These are phyloP conservation scores for Pituophis catenifer DNA, from an alignment of 2,113 vertebrate species.

Conservation along the genomic window DNA sequence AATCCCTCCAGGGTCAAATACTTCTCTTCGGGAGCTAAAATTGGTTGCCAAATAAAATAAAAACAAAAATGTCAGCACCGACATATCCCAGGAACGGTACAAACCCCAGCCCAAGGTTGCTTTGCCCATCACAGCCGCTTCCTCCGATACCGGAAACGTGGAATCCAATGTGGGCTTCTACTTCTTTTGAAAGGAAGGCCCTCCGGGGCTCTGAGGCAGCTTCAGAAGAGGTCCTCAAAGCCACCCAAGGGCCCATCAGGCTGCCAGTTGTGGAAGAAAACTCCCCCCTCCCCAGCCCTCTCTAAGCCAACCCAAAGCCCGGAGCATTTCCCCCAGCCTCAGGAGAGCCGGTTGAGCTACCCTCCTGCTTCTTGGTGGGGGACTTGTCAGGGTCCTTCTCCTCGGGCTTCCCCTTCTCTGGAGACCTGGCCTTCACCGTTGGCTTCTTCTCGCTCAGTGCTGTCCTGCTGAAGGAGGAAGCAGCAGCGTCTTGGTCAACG, in stretches of 20 bases:
- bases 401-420: slow-evolving; percentile 91
- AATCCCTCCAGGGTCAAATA: slow-evolving; percentile 95
- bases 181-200: not conserved
- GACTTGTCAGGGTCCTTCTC: slow-evolving; percentile 96
- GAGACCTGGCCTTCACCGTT: slow-evolving; percentile 91
- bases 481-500: not conserved
- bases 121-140: not conserved
- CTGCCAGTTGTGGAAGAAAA: not conserved
- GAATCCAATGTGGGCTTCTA: too few species aligned
- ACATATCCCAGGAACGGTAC: not conserved
- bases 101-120: accelerated
- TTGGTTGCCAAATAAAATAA: not conserved
- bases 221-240: not conserved
- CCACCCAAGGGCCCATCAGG: not conserved
- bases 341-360: slow-evolving; percentile 53
- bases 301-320: not conserved
- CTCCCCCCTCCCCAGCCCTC: accelerated
- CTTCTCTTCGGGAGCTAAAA: slow-evolving; percentile 90
- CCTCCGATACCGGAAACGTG: not conserved
- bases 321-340: not conserved
- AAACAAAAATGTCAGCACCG: accelerated
- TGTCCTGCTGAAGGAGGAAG: slow-evolving; percentile 74
- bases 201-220: not conserved
- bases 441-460: slow-evolving; percentile 96
- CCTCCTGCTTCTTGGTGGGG: slow-evolving; percentile 93